These are phyloP conservation scores for Rhodeus uyekii DNA, from an alignment of 2,797 vertebrate genomes.

Conservation along the genomic window DNA sequence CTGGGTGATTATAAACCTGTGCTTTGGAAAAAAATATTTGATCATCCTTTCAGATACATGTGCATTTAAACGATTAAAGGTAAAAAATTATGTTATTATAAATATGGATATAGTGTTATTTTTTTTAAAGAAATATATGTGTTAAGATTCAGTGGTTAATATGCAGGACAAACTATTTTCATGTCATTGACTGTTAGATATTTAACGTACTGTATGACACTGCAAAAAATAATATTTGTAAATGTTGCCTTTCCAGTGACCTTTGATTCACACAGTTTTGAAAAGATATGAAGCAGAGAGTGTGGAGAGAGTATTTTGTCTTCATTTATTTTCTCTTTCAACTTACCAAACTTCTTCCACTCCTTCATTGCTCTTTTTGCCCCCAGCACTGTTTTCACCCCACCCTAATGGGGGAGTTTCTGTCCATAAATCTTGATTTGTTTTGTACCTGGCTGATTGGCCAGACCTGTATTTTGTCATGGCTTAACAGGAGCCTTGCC, in stretches of 20 bases:
- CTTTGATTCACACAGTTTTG: not conserved
- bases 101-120: too few relatives aligned
- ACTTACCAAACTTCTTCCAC: not conserved
- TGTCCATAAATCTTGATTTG: conserved; percentile 61
- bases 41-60: too few relatives aligned
- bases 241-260: not conserved
- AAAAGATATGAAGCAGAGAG: conserved; percentile 23
- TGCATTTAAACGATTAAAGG: too few relatives aligned
- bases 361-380: conserved; percentile 35
- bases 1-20: not conserved
- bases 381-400: conserved; percentile 46
- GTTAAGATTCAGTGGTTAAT: not conserved
- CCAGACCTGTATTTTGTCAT: conserved; percentile 54
- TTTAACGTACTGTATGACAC: not conserved
- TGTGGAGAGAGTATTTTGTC: conserved; percentile 15
- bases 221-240: not conserved
- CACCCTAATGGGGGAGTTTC: conserved; percentile 45
- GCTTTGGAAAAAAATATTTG: not conserved
- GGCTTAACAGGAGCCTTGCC: conserved; percentile 49
- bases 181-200: not conserved
- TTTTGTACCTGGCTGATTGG: conserved; percentile 52
- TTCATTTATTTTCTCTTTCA: conserved; percentile 30
- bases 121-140: too few relatives aligned
- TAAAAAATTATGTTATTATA: too few relatives aligned
- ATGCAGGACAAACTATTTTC: too few relatives aligned